A percentile compares a stretch with the other conserved stretches of the same genome.
These are phyloP conservation scores for Vulpes ferrilata DNA, from an alignment of 2,113 vertebrate species.

Conservation along the genomic window DNA sequence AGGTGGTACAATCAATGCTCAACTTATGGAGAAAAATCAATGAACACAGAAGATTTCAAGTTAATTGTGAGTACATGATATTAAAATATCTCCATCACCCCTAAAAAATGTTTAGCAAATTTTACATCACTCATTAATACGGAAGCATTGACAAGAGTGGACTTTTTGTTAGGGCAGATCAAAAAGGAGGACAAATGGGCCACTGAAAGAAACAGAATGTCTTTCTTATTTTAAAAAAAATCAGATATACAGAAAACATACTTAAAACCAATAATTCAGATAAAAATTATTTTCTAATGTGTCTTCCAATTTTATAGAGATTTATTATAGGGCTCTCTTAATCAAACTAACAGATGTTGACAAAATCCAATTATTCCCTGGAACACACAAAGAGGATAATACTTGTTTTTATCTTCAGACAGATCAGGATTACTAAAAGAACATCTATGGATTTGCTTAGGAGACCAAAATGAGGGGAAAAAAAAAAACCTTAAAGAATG, in stretches of 20 bases:
- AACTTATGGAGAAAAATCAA: not conserved
- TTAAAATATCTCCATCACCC: not conserved
- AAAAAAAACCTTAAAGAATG: not conserved
- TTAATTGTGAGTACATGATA: not conserved
- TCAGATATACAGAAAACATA: not conserved
- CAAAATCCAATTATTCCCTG: not conserved
- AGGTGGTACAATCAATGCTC: not conserved
- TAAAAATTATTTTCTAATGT: not conserved
- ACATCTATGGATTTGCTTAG: not conserved
- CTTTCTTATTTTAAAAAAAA: not conserved
- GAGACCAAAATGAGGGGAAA: not conserved
- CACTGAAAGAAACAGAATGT: not conserved
- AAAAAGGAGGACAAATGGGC: conserved; percentile 10
- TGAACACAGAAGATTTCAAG: not conserved
- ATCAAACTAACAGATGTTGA: not conserved
- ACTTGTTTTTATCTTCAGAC: conserved; percentile 8
- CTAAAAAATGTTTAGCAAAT: not conserved
- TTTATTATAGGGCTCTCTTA: not conserved
- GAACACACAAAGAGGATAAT: not conserved
- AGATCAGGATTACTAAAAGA: not conserved
- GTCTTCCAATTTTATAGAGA: not conserved
- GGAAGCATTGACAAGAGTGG: not conserved
- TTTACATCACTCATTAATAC: not conserved
- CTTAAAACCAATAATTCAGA: not conserved
- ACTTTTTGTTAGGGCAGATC: not conserved